Evolutionary conservation across 2,113 vertebrate genomes (phyloP), one percentile per base, ranked within the genome.

Genomic region (Perccottus glenii): DNA sequence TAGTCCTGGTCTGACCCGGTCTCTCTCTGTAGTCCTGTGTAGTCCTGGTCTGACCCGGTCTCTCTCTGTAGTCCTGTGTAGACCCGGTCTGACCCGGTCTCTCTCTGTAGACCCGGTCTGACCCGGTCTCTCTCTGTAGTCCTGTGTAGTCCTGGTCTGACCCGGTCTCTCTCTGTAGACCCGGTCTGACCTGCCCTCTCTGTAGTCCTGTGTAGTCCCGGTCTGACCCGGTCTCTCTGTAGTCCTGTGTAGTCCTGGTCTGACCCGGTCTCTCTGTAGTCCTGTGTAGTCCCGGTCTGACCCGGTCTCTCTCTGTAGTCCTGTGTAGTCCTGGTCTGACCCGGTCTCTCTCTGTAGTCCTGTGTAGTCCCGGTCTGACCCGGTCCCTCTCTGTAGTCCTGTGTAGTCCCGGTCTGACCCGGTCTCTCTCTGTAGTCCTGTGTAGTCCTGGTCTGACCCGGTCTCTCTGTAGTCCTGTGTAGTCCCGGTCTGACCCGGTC

Each of bases 161-260:
- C n/a, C n/a, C 19, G 2, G 6, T 27, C 15, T 50, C 8, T 50
- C 48, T 50, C 16, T 27, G 1, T 27, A 3, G 19, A 2, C 1
- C 48, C 11, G 16, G 48, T 50, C 15, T 27, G 9, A 10, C 9
- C 5, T 1, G 3, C 1, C 51, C 72, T 11, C 40, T 59, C n/a
- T n/a, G n/a, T n/a, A n/a, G 6, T 44, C 64, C n/a, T n/a, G n/a
- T 44, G 53, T 74, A 97, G 96, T 93, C 95, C 11, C 97, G 94
- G 14, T 5, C n/a, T 16, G 19, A 27, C 19, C 47, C 16, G 3
- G 2, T n/a, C 12, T 15, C 47, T 5, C 47, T 48, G 14, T 5
- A 15, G n/a, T 47, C 0, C 27, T 11, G 19, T 27, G 19, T 27
- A 27, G 19, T 27, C 19, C 19, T 27, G 32, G 5, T 19, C 5